Evolutionary conservation across 2,113 vertebrate species (phyloP), one percentile per base, ranked within the genome.

Genomic region (Aegithalos caudatus): DNA sequence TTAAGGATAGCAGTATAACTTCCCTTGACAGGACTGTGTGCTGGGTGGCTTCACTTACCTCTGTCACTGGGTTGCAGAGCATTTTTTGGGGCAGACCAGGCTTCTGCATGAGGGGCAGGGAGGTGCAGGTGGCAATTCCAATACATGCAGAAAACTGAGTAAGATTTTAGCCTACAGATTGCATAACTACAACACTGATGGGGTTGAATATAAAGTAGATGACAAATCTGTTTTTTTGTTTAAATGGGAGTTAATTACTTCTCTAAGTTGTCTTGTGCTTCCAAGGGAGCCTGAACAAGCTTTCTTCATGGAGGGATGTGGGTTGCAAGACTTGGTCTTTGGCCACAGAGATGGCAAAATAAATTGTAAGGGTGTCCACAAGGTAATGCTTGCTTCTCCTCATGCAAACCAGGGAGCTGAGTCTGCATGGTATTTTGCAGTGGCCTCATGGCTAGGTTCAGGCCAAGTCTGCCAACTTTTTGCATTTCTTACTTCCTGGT

Each of bases 281-380:
- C 48, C 8, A 22, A 62, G 48, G 37, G 38, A 84, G 29, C 54
- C 15, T 23, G 77, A 70, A 83, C 35, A 73, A 50, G 21, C 40
- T 65, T 14, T 40, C 22, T 72, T 82, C 21, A 2, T 29, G n/a
- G 70, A 80, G 33, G 29, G 0, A 1, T 13, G 44, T 25, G 38
- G 23, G 14, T 53, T 69, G 12, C 4, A 23, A 73, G 71, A 65
- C 28, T 45, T 90, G 76, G 11, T 33, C 65, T 83, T 92, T 42
- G 50, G 57, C 42, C 0, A 0, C 9, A 20, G 7, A 45, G 20
- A 27, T 0, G 0, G 22, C 40, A 81, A 25, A 83, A 19, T 47
- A 40, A 50, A 44, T 11, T 42, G 17, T 71, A 31, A 73, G 28
- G 13, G n/a, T 72, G 71, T 9, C 66, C 92, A 33, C 45, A 29